Evolutionary conservation across 2,888 invertebrate genomes (phyloP), one percentile per base, ranked within the genome.

Genomic region (Gonocerus acuteangulatus): DNA sequence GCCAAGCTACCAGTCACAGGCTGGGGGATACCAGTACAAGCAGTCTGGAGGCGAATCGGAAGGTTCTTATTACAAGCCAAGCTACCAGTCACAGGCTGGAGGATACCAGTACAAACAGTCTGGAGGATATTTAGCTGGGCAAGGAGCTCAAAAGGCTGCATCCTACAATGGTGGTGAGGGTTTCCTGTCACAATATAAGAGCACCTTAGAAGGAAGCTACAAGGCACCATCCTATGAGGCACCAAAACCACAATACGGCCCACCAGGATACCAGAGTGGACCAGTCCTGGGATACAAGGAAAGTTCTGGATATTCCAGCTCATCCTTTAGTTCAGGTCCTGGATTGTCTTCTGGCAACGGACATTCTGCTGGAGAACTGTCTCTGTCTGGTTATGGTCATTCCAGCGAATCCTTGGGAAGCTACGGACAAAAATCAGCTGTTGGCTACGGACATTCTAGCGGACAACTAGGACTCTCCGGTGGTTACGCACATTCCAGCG

Each of bases 1-100:
- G n/a, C 51, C 51, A 2, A 51, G 34, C 36, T 51, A 51, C 19
- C 36, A 52, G n/a, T 4, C 39, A 4, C 39, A 39, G 4, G 39
- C 7, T 39, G 4, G 3, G 4, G 39, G 39, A n/a, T 39, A 39
- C 39, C 32, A 32, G 32, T 32, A 32, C 32, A 6, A 6, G 6
- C 6, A 11, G 11, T 11, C 32, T 32, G 32, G 7, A 32, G 32
- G 32, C 32, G n/a, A n/a, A n/a, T 15, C 39, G 4, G 39, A 39
- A 39, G n/a, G 15, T 11, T 39, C 39, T 3, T 18, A 34, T 4
- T 34, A 51, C n/a, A 34, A 34, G n/a, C 51, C 51, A 2, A 51
- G 34, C 36, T 51, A 51, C 19, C 36, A 52, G n/a, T 4, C 39
- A 4, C 39, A 39, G 4, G 39, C 7, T 39, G 4, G 3, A 3